phyloP scores from a whole-genome alignment of 2,888 invertebrate genomes.

The Drosophila quinaria region DNA sequence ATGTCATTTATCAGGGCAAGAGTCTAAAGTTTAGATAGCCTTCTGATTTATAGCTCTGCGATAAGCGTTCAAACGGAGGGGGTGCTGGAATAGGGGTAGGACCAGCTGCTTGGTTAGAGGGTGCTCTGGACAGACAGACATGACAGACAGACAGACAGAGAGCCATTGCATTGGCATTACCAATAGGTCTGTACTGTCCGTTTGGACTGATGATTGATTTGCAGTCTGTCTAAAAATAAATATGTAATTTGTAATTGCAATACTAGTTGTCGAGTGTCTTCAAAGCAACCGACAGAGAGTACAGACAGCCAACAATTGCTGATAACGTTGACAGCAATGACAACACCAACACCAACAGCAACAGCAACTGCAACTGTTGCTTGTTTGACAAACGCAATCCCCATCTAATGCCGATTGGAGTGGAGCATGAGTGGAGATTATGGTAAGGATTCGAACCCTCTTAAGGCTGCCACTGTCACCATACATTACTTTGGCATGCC shows the following conservation, averaged over 20 bases:
- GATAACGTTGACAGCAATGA: conserved; percentile 42
- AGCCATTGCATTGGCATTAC: conserved; percentile 43
- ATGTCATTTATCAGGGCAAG: conserved; percentile 78
- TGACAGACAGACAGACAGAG: conserved; percentile 1
- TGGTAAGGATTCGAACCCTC: conserved; percentile 32
- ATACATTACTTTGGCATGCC: conserved; percentile 15
- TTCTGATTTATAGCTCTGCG: conserved; percentile 81
- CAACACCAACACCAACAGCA: conserved; percentile 23
- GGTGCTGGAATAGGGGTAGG: neutral
- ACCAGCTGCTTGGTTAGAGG: neutral
- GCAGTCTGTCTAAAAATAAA: conserved; percentile 66
- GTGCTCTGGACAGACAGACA: conserved; percentile 5
- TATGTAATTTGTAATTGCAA: conserved; percentile 73
- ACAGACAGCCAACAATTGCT: conserved; percentile 55
- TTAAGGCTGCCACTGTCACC: conserved; percentile 24
- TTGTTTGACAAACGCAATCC: conserved; percentile 71
- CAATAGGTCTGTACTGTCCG: neutral
- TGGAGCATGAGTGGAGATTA: conserved; percentile 68
- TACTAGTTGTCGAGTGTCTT: conserved; percentile 54
- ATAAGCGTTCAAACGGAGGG: conserved; percentile 59
- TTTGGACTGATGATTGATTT: conserved; percentile 66
- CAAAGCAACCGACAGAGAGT: conserved; percentile 49
- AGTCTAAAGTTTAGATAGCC: conserved; percentile 83
- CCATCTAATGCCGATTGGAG: conserved; percentile 74
- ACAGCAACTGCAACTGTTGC: conserved; percentile 31